Conservation (phyloP, 2,888 invertebrate genomes). For the Sesia apiformis region DNA sequence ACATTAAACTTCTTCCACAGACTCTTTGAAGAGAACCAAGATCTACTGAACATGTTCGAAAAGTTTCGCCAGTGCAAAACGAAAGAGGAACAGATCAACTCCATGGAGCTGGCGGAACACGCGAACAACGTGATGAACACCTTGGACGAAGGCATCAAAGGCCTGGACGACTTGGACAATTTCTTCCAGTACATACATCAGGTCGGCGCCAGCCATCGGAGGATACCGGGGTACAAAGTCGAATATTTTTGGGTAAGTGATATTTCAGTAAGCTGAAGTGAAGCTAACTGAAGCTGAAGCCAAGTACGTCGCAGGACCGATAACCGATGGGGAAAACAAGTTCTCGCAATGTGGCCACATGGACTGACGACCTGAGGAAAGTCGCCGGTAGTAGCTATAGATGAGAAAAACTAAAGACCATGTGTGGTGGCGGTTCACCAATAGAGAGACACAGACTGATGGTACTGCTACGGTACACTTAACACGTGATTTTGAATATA, state of each 20-base stretch:
- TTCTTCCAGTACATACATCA: slow-evolving; percentile 88
- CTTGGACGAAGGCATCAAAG: slow-evolving; percentile 90
- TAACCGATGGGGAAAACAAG: no score
- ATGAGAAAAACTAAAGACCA: no score
- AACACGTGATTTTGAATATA: no score
- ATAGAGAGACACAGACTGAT: no score
- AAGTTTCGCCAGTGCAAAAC: slow-evolving; percentile 87
- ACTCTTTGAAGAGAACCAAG: slow-evolving; percentile 89
- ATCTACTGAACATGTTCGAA: slow-evolving; percentile 84
- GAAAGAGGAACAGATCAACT: slow-evolving; percentile 85
- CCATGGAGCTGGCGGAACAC: slow-evolving; percentile 89
- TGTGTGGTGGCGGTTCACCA: no score
- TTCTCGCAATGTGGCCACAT: no score
- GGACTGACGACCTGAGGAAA: no score
- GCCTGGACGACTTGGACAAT: slow-evolving; percentile 88
- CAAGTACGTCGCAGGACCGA: no score
- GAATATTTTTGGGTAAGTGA: slow-evolving; percentile 90
- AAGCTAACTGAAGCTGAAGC: no score
- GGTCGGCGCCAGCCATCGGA: slow-evolving; percentile 87
- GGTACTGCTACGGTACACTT: no score
- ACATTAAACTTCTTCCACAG: slow-evolving; percentile 57
- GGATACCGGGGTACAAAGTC: slow-evolving; percentile 89
- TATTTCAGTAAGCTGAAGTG: background rate
- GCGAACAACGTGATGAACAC: slow-evolving; percentile 93
- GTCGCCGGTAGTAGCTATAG: no score